Evolutionary conservation across 2,113 vertebrate species (phyloP).

Genomic region (Nothoprocta perdicaria): DNA sequence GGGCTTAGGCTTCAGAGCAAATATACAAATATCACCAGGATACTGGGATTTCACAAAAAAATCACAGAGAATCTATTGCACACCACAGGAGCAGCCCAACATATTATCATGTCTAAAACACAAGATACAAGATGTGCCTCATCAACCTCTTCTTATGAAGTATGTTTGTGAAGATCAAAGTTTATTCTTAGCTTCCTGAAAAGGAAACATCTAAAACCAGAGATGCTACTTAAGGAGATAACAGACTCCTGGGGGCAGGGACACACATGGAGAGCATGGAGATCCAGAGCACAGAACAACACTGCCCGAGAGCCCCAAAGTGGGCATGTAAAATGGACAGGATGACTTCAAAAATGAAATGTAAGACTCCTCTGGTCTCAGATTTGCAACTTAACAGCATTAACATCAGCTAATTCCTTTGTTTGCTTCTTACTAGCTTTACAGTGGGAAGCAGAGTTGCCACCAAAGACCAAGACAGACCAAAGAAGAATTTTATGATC

Average conservation of each 20-base stretch:
- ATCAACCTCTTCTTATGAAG: background rate
- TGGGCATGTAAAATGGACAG: no score
- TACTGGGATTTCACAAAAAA: background rate
- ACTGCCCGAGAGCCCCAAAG: no score
- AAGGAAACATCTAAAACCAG: background rate
- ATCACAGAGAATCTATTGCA: background rate
- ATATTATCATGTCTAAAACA: background rate
- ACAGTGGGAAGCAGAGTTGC: background rate
- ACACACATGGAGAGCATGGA: no score
- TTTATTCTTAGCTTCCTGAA: background rate
- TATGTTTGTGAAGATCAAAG: background rate
- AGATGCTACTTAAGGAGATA: background rate
- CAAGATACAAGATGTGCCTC: background rate
- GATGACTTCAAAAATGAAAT: no score
- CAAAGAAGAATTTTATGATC: background rate
- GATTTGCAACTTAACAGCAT: background rate
- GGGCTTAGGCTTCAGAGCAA: background rate
- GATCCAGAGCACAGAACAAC: no score
- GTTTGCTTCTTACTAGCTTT: background rate
- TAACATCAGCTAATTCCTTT: background rate
- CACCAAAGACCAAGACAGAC: background rate
- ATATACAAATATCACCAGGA: rapidly evolving
- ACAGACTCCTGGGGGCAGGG: no score
- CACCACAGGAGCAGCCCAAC: rapidly evolving
- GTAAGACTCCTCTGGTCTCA: background rate